Conservation (phyloP, 2,113 vertebrate species). For the Platichthys flesus region DNA sequence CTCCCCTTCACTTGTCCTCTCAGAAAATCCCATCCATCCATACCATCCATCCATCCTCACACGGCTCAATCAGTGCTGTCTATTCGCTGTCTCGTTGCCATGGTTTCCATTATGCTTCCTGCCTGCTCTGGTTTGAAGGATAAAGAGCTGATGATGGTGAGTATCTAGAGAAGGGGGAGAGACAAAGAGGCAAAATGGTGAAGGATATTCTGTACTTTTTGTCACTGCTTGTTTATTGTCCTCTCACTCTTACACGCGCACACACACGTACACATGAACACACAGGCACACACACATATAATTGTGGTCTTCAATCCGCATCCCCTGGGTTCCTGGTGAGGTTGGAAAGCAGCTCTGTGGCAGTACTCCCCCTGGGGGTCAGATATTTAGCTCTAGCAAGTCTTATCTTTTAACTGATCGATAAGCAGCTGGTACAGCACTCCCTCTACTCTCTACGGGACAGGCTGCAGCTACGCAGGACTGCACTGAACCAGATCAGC, state of each 20-base stretch:
- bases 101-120: constrained; percentile 78
- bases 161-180: constrained; percentile 41
- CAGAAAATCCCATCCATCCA: constrained; percentile 27
- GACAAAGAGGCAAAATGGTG: constrained; percentile 16
- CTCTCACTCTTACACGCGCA: background rate
- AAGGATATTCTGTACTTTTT: constrained; percentile 1
- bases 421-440: constrained; percentile 62
- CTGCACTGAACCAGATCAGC: constrained; percentile 27
- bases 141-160: constrained; percentile 68
- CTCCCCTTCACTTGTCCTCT: constrained; percentile 42
- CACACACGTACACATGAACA: background rate
- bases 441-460: constrained; percentile 30
- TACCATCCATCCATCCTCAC: constrained; percentile 48
- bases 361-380: constrained; percentile 40
- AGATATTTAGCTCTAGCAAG: constrained; percentile 55
- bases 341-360: constrained; percentile 51
- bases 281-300: background rate
- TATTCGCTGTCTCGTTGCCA: constrained; percentile 70
- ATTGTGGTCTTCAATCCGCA: constrained; percentile 40
- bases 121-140: constrained; percentile 76
- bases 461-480: constrained; percentile 37
- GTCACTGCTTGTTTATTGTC: constrained; percentile 1
- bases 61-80: constrained; percentile 48
- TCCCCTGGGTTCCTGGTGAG: constrained; percentile 22
- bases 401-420: constrained; percentile 73